phyloP scores from a whole-genome alignment of 2,888 invertebrate species.

The Pammene aurita region DNA sequence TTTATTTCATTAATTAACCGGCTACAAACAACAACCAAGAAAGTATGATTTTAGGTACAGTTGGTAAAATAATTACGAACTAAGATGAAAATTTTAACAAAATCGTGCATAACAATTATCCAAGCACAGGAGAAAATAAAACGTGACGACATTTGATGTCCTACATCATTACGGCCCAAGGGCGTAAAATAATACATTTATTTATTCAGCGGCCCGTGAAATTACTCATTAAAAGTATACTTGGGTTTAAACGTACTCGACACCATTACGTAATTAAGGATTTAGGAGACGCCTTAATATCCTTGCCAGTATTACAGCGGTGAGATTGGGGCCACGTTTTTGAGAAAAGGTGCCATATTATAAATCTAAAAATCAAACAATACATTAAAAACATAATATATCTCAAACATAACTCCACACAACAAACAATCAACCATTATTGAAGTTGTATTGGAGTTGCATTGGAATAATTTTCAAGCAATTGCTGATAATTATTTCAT shows the following conservation, averaged over 20 bases:
- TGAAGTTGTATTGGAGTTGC: no score
- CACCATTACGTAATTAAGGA: neutral
- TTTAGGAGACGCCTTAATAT: neutral
- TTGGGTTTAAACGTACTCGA: slow-evolving; percentile 24
- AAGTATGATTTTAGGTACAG: no score
- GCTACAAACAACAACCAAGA: no score
- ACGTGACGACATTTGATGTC: slow-evolving; percentile 22
- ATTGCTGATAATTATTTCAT: no score
- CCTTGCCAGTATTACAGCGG: neutral
- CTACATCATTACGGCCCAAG: slow-evolving; percentile 9
- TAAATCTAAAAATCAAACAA: no score
- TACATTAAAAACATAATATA: no score
- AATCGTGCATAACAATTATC: neutral
- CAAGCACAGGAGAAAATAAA: neutral
- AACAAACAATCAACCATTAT: no score
- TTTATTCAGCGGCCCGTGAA: slow-evolving; percentile 30
- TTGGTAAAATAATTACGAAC: neutral
- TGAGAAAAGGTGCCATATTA: no score
- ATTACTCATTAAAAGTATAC: slow-evolving; percentile 39
- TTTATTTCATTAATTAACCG: no score
- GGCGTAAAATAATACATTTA: slow-evolving; percentile 33
- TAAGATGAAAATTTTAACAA: neutral
- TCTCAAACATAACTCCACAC: no score
- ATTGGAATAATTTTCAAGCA: no score
- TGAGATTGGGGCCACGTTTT: neutral